Conservation (phyloP, 1,140 invertebrate genomes). For the Zelostemma sp. region DNA sequence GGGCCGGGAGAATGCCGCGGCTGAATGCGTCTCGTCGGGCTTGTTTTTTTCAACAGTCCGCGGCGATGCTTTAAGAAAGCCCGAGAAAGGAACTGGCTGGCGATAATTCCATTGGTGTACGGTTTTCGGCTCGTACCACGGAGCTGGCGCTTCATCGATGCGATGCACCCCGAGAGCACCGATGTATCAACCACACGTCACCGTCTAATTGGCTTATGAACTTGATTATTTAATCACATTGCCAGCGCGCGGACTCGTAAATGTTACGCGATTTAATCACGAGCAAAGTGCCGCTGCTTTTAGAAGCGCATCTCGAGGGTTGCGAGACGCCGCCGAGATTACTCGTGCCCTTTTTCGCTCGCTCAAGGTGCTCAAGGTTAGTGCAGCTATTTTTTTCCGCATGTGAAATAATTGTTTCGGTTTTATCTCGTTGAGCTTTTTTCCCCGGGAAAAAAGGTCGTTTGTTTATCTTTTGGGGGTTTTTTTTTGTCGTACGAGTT, state of each 20-base stretch:
- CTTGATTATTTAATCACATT: slow-evolving; percentile 44
- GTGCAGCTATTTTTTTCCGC: slow-evolving; percentile 23
- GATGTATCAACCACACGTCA: slow-evolving; percentile 4
- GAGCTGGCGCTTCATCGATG: slow-evolving; percentile 1
- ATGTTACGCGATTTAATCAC: slow-evolving; percentile 52
- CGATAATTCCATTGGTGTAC: too few species aligned
- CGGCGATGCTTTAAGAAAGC: too few species aligned
- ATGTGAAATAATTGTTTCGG: slow-evolving; percentile 6
- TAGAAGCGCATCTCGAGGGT: slow-evolving; percentile 6
- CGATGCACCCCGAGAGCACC: background rate
- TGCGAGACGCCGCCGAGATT: background rate
- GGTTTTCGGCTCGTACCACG: slow-evolving; percentile 10
- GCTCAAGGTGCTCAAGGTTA: slow-evolving; percentile 27
- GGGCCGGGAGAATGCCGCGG: background rate
- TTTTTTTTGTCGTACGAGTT: too few species aligned
- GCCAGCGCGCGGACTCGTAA: slow-evolving; percentile 40
- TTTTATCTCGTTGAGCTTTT: background rate
- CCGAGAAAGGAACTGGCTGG: too few species aligned
- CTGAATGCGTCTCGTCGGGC: too few species aligned
- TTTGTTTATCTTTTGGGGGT: too few species aligned
- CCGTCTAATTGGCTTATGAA: background rate
- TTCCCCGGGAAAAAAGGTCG: background rate
- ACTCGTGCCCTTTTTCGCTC: slow-evolving; percentile 2
- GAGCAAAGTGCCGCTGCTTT: slow-evolving; percentile 13
- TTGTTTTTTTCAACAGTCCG: too few species aligned